Percentiles rank a stretch among this genome's conserved stretches.
Conservation (phyloP, 2,888 invertebrate species). For the Perdita meconis region DNA sequence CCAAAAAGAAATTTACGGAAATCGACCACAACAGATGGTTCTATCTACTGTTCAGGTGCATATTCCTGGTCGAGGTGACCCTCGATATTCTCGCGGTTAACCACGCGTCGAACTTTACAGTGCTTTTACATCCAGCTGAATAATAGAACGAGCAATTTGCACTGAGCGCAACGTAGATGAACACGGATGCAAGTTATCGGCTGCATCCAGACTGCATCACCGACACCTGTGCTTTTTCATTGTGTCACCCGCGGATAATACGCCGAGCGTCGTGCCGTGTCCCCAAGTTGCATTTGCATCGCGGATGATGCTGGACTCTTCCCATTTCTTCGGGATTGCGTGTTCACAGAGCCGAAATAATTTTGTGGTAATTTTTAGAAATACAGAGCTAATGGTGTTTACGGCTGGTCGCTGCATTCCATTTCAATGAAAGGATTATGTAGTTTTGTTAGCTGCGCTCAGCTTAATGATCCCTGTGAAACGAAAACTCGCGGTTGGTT, state of each 20-base stretch:
- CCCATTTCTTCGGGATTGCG: background rate
- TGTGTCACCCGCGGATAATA: slow-evolving; percentile 12
- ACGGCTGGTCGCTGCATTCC: too few relatives aligned
- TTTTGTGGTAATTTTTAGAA: too few relatives aligned
- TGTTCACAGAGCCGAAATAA: too few relatives aligned
- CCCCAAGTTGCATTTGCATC: slow-evolving; percentile 5
- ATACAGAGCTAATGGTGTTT: too few relatives aligned
- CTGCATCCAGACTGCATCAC: slow-evolving; percentile 15
- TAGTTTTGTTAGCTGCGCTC: too few relatives aligned
- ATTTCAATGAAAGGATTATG: too few relatives aligned
- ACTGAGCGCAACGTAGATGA: slow-evolving; percentile 15
- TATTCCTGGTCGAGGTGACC: background rate
- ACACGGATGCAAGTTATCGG: slow-evolving; percentile 30
- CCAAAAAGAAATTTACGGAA: background rate
- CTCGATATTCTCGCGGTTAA: slow-evolving; percentile 32
- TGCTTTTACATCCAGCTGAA: slow-evolving; percentile 65
- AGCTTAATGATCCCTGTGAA: too few relatives aligned
- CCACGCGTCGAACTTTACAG: slow-evolving; percentile 63
- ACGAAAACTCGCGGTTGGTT: too few relatives aligned
- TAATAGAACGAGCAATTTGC: slow-evolving; percentile 67
- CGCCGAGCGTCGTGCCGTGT: background rate
- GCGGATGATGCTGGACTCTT: background rate
- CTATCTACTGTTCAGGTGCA: slow-evolving; percentile 1
- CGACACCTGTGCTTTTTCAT: slow-evolving; percentile 16
- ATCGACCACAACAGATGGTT: slow-evolving; percentile 4